Conservation (phyloP, 2,113 vertebrate species). For the Anguilla japonica region DNA sequence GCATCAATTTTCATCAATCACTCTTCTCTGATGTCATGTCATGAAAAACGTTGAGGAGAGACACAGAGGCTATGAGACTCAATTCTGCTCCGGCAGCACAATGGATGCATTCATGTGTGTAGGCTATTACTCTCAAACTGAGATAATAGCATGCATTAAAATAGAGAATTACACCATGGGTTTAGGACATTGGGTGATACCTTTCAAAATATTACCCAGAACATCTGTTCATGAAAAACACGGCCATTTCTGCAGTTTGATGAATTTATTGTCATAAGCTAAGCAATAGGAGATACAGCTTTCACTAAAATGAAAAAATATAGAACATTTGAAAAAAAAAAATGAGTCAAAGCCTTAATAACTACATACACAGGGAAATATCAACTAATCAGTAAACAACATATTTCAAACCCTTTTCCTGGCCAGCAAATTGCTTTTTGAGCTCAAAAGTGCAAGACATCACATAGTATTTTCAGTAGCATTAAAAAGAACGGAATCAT, state of each 20-base stretch:
- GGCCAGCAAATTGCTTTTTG: neutral
- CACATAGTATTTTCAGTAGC: neutral
- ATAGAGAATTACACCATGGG: neutral
- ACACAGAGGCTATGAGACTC: neutral
- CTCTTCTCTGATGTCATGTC: neutral
- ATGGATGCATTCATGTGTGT: slow-evolving; percentile 4
- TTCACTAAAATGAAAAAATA: slow-evolving; percentile 28
- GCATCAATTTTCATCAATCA: neutral
- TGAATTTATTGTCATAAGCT: slow-evolving; percentile 29
- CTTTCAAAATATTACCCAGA: neutral
- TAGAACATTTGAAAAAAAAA: slow-evolving; percentile 23
- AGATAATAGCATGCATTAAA: slow-evolving; percentile 2
- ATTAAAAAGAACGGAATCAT: neutral
- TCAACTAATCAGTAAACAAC: slow-evolving; percentile 9
- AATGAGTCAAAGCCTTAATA: slow-evolving; percentile 20
- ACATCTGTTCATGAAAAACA: slow-evolving; percentile 6
- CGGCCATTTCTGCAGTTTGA: slow-evolving; percentile 20
- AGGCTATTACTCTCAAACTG: slow-evolving; percentile 5
- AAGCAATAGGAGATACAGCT: slow-evolving; percentile 24
- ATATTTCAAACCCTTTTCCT: slow-evolving; percentile 1
- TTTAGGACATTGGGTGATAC: neutral
- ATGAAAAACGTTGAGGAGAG: neutral
- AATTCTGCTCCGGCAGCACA: neutral
- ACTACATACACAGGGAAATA: slow-evolving; percentile 13
- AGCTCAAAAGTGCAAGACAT: neutral